Evolutionary conservation across 1,140 invertebrate genomes (phyloP).

Genomic region (Sycophaga agraensis): DNA sequence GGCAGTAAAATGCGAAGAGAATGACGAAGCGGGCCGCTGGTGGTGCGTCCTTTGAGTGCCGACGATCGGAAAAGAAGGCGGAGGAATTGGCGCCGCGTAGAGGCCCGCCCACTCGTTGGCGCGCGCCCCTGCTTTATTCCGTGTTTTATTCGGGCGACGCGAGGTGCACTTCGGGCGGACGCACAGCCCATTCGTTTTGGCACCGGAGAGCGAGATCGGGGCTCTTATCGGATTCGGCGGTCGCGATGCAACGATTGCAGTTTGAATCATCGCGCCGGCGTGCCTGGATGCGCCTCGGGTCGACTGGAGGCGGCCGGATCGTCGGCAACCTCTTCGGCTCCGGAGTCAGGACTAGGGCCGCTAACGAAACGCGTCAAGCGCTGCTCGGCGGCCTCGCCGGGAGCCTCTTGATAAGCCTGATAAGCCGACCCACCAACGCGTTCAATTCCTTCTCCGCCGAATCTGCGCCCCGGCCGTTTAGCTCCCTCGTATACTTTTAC

Average conservation of each 20-base stretch:
- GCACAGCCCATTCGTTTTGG: too few relatives aligned
- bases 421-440: background rate
- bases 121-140: background rate
- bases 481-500: background rate
- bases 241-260: conserved; percentile 28
- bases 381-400: too few relatives aligned
- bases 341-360: background rate
- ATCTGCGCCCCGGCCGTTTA: background rate
- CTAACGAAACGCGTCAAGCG: too few relatives aligned
- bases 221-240: conserved; percentile 33
- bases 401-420: background rate
- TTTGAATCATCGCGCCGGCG: conserved; percentile 25
- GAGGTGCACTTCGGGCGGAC: too few relatives aligned
- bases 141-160: background rate
- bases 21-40: background rate
- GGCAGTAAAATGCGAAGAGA: conserved; percentile 5
- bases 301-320: background rate
- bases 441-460: too few relatives aligned
- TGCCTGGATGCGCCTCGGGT: background rate
- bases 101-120: too few relatives aligned
- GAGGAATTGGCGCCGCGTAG: background rate
- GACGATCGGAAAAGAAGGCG: background rate
- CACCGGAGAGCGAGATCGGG: background rate
- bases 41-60: background rate
- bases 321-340: background rate